Evolutionary conservation across 2,113 vertebrate genomes (phyloP).

Genomic region (Emydocephalus ijimae): DNA sequence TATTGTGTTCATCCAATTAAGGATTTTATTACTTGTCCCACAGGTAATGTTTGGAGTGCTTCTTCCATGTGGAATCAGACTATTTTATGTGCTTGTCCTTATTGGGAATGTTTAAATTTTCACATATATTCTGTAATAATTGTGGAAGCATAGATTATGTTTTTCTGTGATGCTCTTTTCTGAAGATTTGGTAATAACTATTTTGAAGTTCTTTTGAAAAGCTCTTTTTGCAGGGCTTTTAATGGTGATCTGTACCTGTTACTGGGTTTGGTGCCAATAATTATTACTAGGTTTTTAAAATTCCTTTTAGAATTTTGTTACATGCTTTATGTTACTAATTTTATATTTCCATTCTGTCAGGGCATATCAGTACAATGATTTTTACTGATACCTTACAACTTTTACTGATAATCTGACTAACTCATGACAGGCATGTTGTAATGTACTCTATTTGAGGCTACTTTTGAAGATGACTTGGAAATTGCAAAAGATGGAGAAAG

Average conservation of each 20-base stretch:
- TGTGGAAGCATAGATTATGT: neutral
- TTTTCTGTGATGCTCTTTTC: neutral
- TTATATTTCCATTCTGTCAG: neutral
- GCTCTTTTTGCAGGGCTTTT: neutral
- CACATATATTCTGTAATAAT: neutral
- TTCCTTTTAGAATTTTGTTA: neutral
- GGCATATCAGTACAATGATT: neutral
- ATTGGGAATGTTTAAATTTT: neutral
- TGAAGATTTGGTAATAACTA: neutral
- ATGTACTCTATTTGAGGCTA: neutral
- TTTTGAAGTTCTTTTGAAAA: neutral
- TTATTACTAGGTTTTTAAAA: neutral
- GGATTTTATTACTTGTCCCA: neutral
- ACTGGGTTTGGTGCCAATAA: neutral
- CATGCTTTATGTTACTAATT: neutral
- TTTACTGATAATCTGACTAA: neutral
- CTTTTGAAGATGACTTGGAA: neutral
- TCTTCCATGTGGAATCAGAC: neutral
- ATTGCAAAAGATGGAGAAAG: neutral
- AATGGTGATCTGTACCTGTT: neutral
- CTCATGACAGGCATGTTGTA: neutral
- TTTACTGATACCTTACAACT: neutral
- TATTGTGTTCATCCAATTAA: neutral
- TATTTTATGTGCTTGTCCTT: neutral
- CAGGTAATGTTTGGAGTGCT: neutral